phyloP scores from a whole-genome alignment of 2,797 vertebrate species.

The Meriones psammophilus region DNA sequence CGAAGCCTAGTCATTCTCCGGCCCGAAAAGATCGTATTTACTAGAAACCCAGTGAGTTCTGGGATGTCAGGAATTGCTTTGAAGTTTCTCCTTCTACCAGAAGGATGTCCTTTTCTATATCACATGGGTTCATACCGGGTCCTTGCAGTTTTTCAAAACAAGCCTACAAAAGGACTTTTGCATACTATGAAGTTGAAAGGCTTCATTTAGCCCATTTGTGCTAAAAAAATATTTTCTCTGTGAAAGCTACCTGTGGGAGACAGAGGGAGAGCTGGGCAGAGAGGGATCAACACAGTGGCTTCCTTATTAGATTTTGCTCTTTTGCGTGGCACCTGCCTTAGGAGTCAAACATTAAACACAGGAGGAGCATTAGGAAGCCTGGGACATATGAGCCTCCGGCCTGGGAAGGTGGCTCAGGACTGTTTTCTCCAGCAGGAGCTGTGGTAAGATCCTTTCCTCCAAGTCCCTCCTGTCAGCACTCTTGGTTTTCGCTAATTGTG shows the following conservation, averaged over 20 bases:
- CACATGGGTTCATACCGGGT: conserved; percentile 6
- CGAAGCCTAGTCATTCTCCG: conserved; percentile 52
- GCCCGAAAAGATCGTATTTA: conserved; percentile 63
- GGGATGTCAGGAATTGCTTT: conserved; percentile 48
- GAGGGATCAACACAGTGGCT: conserved; percentile 71
- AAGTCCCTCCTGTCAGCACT: conserved; percentile 84
- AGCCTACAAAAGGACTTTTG: conserved; percentile 60
- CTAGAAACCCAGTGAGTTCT: conserved; percentile 67
- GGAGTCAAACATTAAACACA: conserved; percentile 32
- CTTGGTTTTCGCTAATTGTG: conserved; percentile 89
- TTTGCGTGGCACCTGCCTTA: conserved; percentile 64
- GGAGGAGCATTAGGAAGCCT: neutral
- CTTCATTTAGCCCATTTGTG: neutral
- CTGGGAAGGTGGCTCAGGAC: conserved; percentile 31
- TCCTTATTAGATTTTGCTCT: conserved; percentile 62
- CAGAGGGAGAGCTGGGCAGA: conserved; percentile 44
- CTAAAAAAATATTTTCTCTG: conserved; percentile 18
- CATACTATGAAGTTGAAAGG: conserved; percentile 69
- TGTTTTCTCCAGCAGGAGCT: conserved; percentile 71
- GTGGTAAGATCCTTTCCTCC: conserved; percentile 82
- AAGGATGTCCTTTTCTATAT: conserved; percentile 59
- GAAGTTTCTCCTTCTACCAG: conserved; percentile 74
- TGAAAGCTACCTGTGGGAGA: conserved; percentile 11
- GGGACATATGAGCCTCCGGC: too few relatives aligned
- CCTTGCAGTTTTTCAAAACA: conserved; percentile 69